These are phyloP conservation scores for Pica pica DNA, from an alignment of 2,113 vertebrate genomes.

Conservation along the genomic window DNA sequence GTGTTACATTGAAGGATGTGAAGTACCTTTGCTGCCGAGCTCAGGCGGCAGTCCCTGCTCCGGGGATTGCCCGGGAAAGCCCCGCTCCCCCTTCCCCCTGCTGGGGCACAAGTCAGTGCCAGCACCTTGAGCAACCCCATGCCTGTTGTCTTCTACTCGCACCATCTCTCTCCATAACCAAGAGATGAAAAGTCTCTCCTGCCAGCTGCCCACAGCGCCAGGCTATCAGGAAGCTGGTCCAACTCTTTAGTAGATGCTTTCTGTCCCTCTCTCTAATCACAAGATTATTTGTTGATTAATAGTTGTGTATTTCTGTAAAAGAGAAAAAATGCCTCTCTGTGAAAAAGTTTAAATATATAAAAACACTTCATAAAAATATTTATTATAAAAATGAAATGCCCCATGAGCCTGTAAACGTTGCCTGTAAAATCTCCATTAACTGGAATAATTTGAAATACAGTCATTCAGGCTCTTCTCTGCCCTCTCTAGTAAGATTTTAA, in stretches of 20 bases:
- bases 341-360: constrained; percentile 63
- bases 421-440: constrained; percentile 18
- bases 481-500: constrained; percentile 30
- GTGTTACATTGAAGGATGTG: neutral
- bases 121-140: neutral
- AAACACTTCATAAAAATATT: constrained; percentile 67
- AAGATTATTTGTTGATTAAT: constrained; percentile 12
- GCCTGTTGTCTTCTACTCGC: neutral
- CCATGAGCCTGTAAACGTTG: constrained; percentile 29
- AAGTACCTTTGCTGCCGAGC: neutral
- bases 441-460: neutral
- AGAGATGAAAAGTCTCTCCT: neutral
- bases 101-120: neutral
- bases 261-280: neutral
- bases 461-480: constrained; percentile 22
- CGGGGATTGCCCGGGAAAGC: neutral
- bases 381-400: constrained; percentile 49
- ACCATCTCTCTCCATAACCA: neutral
- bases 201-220: neutral
- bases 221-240: neutral
- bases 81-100: neutral
- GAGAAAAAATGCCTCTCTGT: constrained; percentile 26
- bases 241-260: neutral
- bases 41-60: constrained; percentile 6
- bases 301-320: constrained; percentile 11